These are phyloP conservation scores for Sarcophaga peregrina DNA, from an alignment of 1,140 invertebrate species.

Conservation along the genomic window DNA sequence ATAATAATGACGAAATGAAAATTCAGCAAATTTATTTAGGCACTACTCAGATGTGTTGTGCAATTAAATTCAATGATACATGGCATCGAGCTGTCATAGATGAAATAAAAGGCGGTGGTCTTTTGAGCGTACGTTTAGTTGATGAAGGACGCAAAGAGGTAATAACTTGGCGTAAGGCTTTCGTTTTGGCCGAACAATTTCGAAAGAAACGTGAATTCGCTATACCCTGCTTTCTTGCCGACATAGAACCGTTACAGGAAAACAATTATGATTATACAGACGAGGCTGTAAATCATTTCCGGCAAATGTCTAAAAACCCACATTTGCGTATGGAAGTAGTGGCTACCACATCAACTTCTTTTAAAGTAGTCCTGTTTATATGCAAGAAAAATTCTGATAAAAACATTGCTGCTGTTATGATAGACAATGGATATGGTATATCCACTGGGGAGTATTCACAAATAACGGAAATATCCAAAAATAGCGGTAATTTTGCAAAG, in stretches of 20 bases:
- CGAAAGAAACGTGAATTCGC: conserved; percentile 44
- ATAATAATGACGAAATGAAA: not conserved
- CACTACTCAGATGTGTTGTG: conserved; percentile 49
- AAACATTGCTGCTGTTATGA: conserved; percentile 53
- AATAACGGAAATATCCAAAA: conserved; percentile 33
- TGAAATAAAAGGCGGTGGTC: conserved; percentile 46
- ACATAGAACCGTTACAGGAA: conserved; percentile 56
- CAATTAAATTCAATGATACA: conserved; percentile 43
- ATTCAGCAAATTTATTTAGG: conserved; percentile 54
- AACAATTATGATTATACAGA: conserved; percentile 54
- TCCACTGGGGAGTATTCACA: conserved; percentile 50
- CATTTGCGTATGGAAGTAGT: conserved; percentile 51
- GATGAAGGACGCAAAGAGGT: conserved; percentile 51
- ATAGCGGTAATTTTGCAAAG: not conserved
- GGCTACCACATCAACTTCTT: not conserved
- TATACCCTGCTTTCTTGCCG: conserved; percentile 53
- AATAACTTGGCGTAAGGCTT: conserved; percentile 53
- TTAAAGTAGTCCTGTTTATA: conserved; percentile 50
- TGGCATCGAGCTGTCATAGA: conserved; percentile 57
- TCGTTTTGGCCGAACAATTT: conserved; percentile 49
- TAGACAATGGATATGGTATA: conserved; percentile 49
- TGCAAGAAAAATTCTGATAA: conserved; percentile 44
- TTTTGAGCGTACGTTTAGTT: conserved; percentile 53
- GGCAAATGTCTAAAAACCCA: conserved; percentile 55
- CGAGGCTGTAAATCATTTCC: conserved; percentile 49